phyloP scores from a whole-genome alignment of 2,797 vertebrate species.

The Enteromius anoplus region DNA sequence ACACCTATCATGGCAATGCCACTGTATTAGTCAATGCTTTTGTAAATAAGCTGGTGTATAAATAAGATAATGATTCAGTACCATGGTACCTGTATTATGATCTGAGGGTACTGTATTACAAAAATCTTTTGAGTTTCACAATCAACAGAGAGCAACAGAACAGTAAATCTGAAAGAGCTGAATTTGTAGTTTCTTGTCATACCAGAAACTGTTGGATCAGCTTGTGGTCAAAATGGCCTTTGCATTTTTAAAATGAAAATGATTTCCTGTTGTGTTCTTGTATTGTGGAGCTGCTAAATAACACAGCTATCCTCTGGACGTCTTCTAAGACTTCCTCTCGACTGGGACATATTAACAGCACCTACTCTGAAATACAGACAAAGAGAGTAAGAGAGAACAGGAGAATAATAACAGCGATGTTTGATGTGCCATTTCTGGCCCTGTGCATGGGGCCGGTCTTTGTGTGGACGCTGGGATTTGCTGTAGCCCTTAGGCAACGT shows the following conservation, averaged over 20 bases:
- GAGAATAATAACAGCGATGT: slow-evolving; percentile 70
- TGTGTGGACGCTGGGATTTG: slow-evolving; percentile 70
- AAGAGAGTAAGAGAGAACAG: slow-evolving; percentile 69
- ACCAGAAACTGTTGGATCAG: slow-evolving; percentile 31
- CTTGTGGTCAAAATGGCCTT: slow-evolving; percentile 30
- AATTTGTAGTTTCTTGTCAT: background rate
- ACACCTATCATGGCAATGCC: background rate
- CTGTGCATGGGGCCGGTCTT: slow-evolving; percentile 73
- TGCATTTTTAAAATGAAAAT: slow-evolving; percentile 33
- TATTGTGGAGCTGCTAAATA: slow-evolving; percentile 57
- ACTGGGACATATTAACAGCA: slow-evolving; percentile 74
- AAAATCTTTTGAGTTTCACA: background rate
- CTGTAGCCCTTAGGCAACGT: slow-evolving; percentile 73
- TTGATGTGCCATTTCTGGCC: slow-evolving; percentile 79
- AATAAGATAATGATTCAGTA: background rate
- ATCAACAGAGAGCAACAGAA: background rate
- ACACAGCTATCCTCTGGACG: slow-evolving; percentile 65
- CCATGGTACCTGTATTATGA: background rate
- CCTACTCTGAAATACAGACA: slow-evolving; percentile 65
- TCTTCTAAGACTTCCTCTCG: slow-evolving; percentile 66
- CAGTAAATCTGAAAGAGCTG: background rate
- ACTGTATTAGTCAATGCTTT: background rate
- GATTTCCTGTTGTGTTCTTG: slow-evolving; percentile 55
- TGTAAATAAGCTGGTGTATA: background rate
- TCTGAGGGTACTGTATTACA: background rate